Conservation (phyloP, 2,888 invertebrate species). For the Onchidella celtica region DNA sequence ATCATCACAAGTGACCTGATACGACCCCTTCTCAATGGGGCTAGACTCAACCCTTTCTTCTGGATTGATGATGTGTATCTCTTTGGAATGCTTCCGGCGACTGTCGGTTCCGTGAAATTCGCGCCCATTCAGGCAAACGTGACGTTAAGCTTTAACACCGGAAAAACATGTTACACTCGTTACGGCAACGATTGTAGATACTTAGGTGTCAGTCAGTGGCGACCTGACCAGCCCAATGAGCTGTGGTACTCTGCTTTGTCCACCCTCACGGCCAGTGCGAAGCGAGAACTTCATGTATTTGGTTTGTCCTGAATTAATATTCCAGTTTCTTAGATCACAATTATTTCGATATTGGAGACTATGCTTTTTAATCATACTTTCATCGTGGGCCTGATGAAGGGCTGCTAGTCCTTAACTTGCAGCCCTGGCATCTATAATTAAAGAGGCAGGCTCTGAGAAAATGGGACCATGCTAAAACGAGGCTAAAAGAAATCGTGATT, state of each 20-base stretch:
- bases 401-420: no score
- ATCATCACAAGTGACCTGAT: constrained; percentile 70
- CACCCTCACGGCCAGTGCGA: background rate
- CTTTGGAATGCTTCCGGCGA: constrained; percentile 74
- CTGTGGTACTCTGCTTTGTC: constrained; percentile 14
- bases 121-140: constrained; percentile 89
- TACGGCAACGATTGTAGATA: constrained; percentile 1
- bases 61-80: constrained; percentile 79
- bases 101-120: constrained; percentile 64
- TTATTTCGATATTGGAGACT: no score
- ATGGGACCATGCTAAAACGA: no score
- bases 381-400: no score
- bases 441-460: no score
- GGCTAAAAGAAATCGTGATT: no score
- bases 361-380: no score
- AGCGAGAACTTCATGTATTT: constrained; percentile 5
- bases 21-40: constrained; percentile 66
- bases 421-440: no score
- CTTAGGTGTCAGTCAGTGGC: constrained; percentile 31
- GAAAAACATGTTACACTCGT: constrained; percentile 1
- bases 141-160: constrained; percentile 83
- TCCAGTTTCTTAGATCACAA: no score
- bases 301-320: background rate
- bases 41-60: constrained; percentile 75
- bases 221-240: background rate